Percentiles rank a stretch among this genome's conserved stretches.
Conservation (phyloP, 2,888 invertebrate species). For the Torymus aiolomorphi region DNA sequence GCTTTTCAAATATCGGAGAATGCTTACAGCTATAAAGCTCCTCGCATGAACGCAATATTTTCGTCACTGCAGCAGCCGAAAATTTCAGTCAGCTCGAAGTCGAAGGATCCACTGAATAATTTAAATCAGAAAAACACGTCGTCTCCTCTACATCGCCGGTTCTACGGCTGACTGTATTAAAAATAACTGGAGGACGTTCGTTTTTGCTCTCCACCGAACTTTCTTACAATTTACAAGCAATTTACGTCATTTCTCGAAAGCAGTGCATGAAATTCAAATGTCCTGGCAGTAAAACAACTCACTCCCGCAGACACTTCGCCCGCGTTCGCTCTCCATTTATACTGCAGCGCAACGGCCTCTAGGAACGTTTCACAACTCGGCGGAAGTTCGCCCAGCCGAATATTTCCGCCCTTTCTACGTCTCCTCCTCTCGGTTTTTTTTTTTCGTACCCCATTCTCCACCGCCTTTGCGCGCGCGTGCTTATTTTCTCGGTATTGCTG, state of each 20-base stretch:
- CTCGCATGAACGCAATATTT: neutral
- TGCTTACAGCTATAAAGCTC: neutral
- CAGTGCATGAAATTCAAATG: conserved; percentile 57
- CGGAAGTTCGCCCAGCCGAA: conserved; percentile 53
- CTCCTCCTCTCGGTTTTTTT: neutral
- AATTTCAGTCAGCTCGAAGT: neutral
- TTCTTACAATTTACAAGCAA: conserved; percentile 50
- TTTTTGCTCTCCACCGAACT: conserved; percentile 22
- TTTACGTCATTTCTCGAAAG: conserved; percentile 55
- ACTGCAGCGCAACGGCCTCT: conserved; percentile 19
- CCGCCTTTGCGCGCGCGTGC: neutral
- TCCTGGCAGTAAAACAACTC: conserved; percentile 55
- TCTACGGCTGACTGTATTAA: conserved; percentile 5
- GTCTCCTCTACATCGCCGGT: no score
- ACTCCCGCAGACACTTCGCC: conserved; percentile 37
- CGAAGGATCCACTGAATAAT: conserved; percentile 40
- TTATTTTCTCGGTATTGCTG: conserved; percentile 38
- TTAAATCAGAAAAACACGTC: conserved; percentile 8
- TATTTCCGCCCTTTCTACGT: conserved; percentile 44
- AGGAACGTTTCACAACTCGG: conserved; percentile 50
- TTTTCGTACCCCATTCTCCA: no score
- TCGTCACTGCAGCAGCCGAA: neutral
- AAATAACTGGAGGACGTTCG: conserved; percentile 23
- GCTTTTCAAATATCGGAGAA: no score
- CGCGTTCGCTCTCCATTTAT: neutral